These are phyloP conservation scores for Mongoloraphidia duomilia DNA, from an alignment of 2,888 invertebrate genomes.

Conservation along the genomic window DNA sequence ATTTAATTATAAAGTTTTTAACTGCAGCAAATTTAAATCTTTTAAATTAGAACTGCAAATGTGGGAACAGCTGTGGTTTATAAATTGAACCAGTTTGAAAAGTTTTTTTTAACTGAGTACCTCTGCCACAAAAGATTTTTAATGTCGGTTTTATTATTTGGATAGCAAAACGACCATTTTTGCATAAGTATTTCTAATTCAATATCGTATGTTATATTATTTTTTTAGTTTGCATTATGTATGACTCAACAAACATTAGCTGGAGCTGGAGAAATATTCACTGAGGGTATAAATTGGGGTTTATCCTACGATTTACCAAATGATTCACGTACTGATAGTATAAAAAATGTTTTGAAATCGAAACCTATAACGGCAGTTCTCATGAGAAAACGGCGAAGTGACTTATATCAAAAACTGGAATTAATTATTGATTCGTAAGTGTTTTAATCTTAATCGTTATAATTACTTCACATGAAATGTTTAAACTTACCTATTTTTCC, in stretches of 20 bases:
- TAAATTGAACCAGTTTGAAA: too few species aligned
- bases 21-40: too few species aligned
- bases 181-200: too few species aligned
- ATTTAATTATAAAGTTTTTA: too few species aligned
- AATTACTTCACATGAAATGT: too few species aligned
- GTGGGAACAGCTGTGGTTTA: too few species aligned
- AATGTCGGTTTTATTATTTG: too few species aligned
- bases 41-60: too few species aligned
- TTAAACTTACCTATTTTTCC: background rate
- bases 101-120: too few species aligned
- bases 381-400: slow-evolving; percentile 40
- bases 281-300: slow-evolving; percentile 59
- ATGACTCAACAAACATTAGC: slow-evolving; percentile 38
- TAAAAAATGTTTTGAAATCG: background rate
- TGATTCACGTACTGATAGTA: slow-evolving; percentile 32
- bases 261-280: slow-evolving; percentile 41
- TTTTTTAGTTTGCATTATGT: slow-evolving; percentile 40
- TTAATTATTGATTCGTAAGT: slow-evolving; percentile 47
- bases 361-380: background rate
- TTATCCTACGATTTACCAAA: slow-evolving; percentile 65
- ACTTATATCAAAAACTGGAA: slow-evolving; percentile 46
- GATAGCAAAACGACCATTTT: too few species aligned
- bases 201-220: slow-evolving; percentile 12
- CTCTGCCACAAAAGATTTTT: too few species aligned
- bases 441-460: slow-evolving; percentile 3